Evolutionary conservation across 2,888 invertebrate species (phyloP).

Genomic region (Polymixis lichenea): DNA sequence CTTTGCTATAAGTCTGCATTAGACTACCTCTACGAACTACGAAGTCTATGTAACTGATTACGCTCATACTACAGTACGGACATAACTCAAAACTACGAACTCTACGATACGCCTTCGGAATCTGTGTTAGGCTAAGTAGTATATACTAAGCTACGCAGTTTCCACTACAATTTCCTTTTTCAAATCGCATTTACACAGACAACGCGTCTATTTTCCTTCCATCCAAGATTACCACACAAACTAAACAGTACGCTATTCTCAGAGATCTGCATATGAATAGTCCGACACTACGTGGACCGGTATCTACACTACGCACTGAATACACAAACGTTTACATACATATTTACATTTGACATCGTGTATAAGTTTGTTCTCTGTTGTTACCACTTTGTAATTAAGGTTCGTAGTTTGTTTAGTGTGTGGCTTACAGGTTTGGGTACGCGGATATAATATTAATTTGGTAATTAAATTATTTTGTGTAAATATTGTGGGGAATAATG

Average conservation of each 20-base stretch:
- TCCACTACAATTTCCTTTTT: neutral
- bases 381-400: slow-evolving; percentile 49
- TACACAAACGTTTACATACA: slow-evolving; percentile 47
- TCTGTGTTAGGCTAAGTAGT: neutral
- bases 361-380: slow-evolving; percentile 36
- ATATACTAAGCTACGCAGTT: neutral
- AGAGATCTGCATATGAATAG: slow-evolving; percentile 56
- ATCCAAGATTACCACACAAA: slow-evolving; percentile 49
- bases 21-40: too few species aligned
- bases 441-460: slow-evolving; percentile 37
- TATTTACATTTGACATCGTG: slow-evolving; percentile 57
- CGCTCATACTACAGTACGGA: too few species aligned
- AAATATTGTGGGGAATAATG: slow-evolving; percentile 4
- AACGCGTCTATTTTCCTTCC: slow-evolving; percentile 31
- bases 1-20: neutral
- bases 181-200: slow-evolving; percentile 23
- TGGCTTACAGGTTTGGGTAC: slow-evolving; percentile 31
- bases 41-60: too few species aligned
- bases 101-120: neutral
- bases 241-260: slow-evolving; percentile 37
- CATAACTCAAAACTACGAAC: neutral
- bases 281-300: slow-evolving; percentile 20
- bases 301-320: slow-evolving; percentile 38
- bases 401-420: slow-evolving; percentile 30
- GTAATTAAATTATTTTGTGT: slow-evolving; percentile 29